A percentile compares a stretch with the other conserved stretches of the same genome.
Evolutionary conservation across 1,140 invertebrate genomes (phyloP).

Genomic region (Archegozetes longisetosus): DNA sequence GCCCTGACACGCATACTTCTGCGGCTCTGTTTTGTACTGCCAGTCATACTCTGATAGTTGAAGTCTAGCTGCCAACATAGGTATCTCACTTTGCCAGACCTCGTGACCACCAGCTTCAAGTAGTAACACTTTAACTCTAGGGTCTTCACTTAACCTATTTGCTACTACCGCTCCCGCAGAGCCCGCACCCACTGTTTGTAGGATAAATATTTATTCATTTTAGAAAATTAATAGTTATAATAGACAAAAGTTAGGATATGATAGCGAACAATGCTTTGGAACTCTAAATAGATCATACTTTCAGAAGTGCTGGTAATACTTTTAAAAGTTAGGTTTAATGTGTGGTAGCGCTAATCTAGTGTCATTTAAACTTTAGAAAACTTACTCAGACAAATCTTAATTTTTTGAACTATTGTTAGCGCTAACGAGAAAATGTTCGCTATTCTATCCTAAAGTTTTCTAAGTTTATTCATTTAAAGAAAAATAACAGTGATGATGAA

Average conservation of each 20-base stretch:
- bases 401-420: no score
- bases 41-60: constrained; percentile 25
- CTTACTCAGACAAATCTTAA: no score
- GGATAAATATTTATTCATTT: constrained; percentile 37
- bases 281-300: neutral
- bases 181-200: constrained; percentile 46
- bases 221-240: constrained; percentile 19
- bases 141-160: constrained; percentile 39
- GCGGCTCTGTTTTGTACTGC: constrained; percentile 29
- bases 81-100: constrained; percentile 54
- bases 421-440: no score
- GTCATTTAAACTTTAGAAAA: no score
- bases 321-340: no score
- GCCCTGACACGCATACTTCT: constrained; percentile 26
- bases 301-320: neutral
- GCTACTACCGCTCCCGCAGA: constrained; percentile 50
- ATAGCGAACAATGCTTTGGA: neutral
- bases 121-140: constrained; percentile 40
- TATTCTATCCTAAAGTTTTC: no score
- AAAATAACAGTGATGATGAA: no score
- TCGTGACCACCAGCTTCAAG: constrained; percentile 60
- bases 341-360: no score
- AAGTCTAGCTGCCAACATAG: constrained; percentile 19
- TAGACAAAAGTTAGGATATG: neutral
- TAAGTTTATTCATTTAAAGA: no score